Evolutionary conservation across 2,888 invertebrate species (phyloP).

Genomic region (Xylocampa areola): DNA sequence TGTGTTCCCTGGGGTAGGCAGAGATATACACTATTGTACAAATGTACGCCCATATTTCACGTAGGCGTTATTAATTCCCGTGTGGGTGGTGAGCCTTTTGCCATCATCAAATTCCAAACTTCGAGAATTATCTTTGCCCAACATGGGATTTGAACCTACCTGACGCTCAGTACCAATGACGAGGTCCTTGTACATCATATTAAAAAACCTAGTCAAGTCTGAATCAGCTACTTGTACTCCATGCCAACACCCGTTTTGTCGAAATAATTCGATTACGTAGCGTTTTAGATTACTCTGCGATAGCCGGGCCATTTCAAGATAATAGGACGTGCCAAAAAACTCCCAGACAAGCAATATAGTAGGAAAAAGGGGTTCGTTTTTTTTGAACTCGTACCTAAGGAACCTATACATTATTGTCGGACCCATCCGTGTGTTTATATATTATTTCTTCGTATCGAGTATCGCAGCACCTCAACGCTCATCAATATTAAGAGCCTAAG

Average conservation of each 20-base stretch:
- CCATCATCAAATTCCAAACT: too few relatives aligned
- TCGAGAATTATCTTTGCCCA: too few relatives aligned
- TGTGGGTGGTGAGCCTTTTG: too few relatives aligned
- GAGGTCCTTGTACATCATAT: conserved; percentile 21
- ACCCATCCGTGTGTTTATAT: conserved; percentile 11
- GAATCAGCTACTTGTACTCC: conserved; percentile 18
- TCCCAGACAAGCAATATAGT: conserved; percentile 26
- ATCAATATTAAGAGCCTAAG: conserved; percentile 27
- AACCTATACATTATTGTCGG: conserved; percentile 20
- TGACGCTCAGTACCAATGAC: too few relatives aligned
- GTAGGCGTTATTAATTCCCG: too few relatives aligned
- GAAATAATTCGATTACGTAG: conserved; percentile 44
- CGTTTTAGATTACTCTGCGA: conserved; percentile 40
- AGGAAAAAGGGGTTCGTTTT: conserved; percentile 36
- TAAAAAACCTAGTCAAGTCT: conserved; percentile 27
- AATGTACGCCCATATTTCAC: too few relatives aligned
- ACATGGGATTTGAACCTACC: too few relatives aligned
- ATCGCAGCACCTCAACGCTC: conserved; percentile 3
- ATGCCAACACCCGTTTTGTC: conserved; percentile 30
- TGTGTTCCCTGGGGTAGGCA: too few relatives aligned
- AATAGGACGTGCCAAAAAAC: conserved; percentile 38
- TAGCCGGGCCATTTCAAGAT: conserved; percentile 39
- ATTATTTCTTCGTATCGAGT: conserved; percentile 30
- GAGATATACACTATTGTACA: too few relatives aligned
- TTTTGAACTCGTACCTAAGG: conserved; percentile 10